Evolutionary conservation across 2,113 vertebrate genomes (phyloP).

Genomic region (Mohoua ochrocephala): DNA sequence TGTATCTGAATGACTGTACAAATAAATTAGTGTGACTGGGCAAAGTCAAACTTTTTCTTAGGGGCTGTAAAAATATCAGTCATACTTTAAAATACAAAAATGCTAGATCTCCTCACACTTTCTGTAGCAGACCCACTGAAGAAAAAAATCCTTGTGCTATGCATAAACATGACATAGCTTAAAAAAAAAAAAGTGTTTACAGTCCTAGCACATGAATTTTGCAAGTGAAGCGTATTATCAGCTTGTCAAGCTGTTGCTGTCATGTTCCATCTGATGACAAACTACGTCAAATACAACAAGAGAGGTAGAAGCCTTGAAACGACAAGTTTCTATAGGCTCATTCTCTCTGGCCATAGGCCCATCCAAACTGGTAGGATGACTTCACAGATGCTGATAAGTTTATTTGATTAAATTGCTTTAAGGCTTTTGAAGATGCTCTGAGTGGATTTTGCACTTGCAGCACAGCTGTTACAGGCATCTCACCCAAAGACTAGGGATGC

Average conservation of each 20-base stretch:
- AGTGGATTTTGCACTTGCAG: background rate
- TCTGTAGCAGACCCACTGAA: background rate
- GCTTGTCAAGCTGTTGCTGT: slow-evolving; percentile 36
- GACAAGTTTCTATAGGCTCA: background rate
- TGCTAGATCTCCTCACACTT: background rate
- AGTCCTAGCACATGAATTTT: background rate
- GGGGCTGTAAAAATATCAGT: background rate
- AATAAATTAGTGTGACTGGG: slow-evolving; percentile 2
- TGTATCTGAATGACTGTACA: background rate
- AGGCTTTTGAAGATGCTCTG: background rate
- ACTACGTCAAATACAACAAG: background rate
- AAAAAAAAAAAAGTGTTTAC: slow-evolving; percentile 36
- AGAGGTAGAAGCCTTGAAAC: background rate
- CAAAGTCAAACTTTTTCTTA: background rate
- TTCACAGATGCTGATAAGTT: background rate
- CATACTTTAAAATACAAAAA: background rate
- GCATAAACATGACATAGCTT: slow-evolving; percentile 17
- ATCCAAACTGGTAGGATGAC: background rate
- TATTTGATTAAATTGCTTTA: background rate
- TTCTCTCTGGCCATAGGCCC: background rate
- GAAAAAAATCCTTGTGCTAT: background rate
- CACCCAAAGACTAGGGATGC: background rate
- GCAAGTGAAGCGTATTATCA: slow-evolving; percentile 41
- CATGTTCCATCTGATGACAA: slow-evolving; percentile 41
- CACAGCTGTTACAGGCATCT: background rate